Evolutionary conservation across 2,888 invertebrate species (phyloP), one percentile per base, ranked within the genome.

Genomic region (Lasioglossum malachurum): DNA sequence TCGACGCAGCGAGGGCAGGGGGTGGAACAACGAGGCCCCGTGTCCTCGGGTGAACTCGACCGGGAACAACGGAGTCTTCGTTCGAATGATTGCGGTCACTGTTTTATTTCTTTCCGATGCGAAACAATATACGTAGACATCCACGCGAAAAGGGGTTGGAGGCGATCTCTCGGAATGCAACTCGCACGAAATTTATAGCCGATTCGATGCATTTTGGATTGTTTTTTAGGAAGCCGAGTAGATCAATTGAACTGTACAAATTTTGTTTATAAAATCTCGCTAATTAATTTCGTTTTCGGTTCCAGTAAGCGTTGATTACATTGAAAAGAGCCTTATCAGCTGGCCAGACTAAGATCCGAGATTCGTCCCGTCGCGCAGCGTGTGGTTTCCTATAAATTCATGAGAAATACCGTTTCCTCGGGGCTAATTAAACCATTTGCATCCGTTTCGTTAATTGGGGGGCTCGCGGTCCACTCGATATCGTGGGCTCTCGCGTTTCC

Each of bases 341-440:
- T 31, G 16, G 4, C 14, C 16, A 27, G 64, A 4, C 16, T 31
- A 16, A 14, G 31, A 64, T 64, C 31, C 16, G 31, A 16, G 64
- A 14, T 31, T 64, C 27, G 27, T 31, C 27, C 64, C 5, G 27
- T 31, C 31, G 2, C 31, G 27, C 64, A 16, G 64, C 64, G 53
- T n/a, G 31, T 31, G 27, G 64, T 64, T 64, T 64, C 64, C 64
- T 31, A 64, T 64, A 64, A 64, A 64, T 64, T 64, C 64, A 31
- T 31, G 64, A 64, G 31, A 64, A 64, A 64, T 64, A 64, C 64
- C 67, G 67, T 67, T 67, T 67, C 67, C 69, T 38, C 69, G 38
- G 0, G 69, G 38, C 78, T 86, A 87, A 87, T 87, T 87, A 87
- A 82, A 64, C 67, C 76, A 77, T 86, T 82, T 64, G 81, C 77